Percentiles rank a stretch among this genome's conserved stretches.
phyloP scores from a whole-genome alignment of 2,113 vertebrate genomes.

The Solenodon paradoxus region DNA sequence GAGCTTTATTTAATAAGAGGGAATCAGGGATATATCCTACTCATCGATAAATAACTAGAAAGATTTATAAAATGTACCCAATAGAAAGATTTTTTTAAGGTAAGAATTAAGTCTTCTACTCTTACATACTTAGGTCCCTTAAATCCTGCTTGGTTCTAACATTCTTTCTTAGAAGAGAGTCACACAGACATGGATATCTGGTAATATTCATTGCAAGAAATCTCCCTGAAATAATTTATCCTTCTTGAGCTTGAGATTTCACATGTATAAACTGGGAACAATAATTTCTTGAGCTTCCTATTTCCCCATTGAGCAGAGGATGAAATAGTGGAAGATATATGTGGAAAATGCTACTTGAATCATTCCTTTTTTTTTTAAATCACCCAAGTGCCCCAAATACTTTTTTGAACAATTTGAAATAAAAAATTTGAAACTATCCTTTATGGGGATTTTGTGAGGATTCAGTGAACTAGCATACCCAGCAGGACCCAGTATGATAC shows the following conservation, averaged over 20 bases:
- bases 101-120: neutral
- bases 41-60: neutral
- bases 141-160: neutral
- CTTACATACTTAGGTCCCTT: neutral
- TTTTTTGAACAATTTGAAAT: neutral
- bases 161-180: neutral
- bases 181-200: neutral
- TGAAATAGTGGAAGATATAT: neutral
- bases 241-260: slow-evolving; percentile 21
- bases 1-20: neutral
- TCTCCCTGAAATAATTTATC: neutral
- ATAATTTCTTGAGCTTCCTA: neutral
- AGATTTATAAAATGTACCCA: neutral
- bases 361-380: too few species aligned
- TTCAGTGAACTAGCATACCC: neutral
- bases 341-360: neutral
- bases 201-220: neutral
- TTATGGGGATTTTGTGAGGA: neutral
- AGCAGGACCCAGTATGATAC: neutral
- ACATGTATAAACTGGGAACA: neutral
- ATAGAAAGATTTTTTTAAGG: neutral
- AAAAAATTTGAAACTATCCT: neutral
- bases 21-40: neutral
- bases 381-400: neutral
- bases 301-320: neutral